Evolutionary conservation across 2,797 vertebrate species (phyloP), one percentile per base, ranked within the genome.

Genomic region (Clarias fuscus): DNA sequence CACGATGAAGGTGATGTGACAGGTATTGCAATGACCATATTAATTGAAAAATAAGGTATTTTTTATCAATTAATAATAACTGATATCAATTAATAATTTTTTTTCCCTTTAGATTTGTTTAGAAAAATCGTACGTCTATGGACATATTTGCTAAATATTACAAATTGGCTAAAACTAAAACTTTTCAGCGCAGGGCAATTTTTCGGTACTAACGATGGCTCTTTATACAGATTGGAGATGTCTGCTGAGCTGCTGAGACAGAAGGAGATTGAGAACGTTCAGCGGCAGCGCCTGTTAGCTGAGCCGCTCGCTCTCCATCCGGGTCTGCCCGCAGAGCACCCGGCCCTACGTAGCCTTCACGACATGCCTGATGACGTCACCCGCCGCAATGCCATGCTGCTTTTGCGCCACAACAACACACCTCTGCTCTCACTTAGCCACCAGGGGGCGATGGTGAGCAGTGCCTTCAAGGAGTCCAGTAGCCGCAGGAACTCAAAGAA

Each of bases 221-320:
- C 33, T 30, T 77, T 10, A 43, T 76, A 33, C 33, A 99, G 98
- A 92, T 92, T 99, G 82, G 98, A 99, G 95, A 97, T 98, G 96
- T 98, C 98, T 0, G 97, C 98, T 0, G 98, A 99, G 92, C 93
- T 99, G 73, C 94, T 99, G 85, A 96, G 98, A 37, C 98, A 98
- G 89, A 99, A 98, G 89, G 98, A 99, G 92, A 92, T 98, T 92
- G 97, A 99, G 90, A 96, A 89, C 53, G 93, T 96, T 88, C 94
- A 93, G 27, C 96, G 94, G 87, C 95, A 97, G 33, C 96, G 97
- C 10, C 91, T 97, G 80, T 94, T 98, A 72, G 94, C 95, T 0
- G 97, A 99, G 77, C 93, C 94, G 0, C 92, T 98, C 87, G 95
- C 86, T 67, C 95, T 98, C 13, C 96, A 97, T 61, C 93, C 95